phyloP scores from a whole-genome alignment of 2,113 vertebrate genomes.

The cattle (Bos taurus) region ARS-UCD2.0 NC_037329.1:64565501-64566000 shows the following conservation, averaged over 20 bases:
- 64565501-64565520: neutral
- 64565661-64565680: neutral
- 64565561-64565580: neutral
- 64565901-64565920: neutral
- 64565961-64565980: neutral
- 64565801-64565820: neutral
- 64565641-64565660: neutral
- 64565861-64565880: neutral
- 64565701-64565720: neutral
- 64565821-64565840: neutral
- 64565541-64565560: neutral
- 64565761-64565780: neutral
- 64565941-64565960: neutral
- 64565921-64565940: neutral
- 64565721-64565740: neutral
- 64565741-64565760: neutral
- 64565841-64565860: neutral
- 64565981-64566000: neutral
- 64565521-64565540: neutral
- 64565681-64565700: neutral
- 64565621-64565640: neutral
- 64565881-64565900: neutral
- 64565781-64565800: neutral
- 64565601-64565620: neutral
- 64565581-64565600: neutral